Base-by-base conservation (phyloP, 2,113 vertebrate species). In the Gallinago undulata region DNA sequence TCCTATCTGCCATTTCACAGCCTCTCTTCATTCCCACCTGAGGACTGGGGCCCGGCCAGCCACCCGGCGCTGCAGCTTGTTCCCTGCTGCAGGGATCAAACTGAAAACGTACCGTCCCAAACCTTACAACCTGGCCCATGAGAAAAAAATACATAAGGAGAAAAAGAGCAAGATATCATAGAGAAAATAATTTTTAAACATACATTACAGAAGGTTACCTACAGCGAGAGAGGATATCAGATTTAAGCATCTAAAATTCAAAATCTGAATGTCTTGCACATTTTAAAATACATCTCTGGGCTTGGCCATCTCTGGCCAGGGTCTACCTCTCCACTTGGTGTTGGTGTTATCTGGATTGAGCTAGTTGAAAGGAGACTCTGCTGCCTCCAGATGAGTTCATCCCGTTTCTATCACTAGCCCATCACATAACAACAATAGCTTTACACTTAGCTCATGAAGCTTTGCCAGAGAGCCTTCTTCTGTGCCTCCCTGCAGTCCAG, bases 361-460 rank as follows among this genome's bases (percentile, higher is more conserved):
- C 56, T 45, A 78, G 68, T 47, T 86, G 76, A 90, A 91, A 93
- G 90, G 45, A 90, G 55, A 85, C 90, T 80, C 82, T 70, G 41
- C 59, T 91, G 67, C 51, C 63, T 93, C 78, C 48, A 81, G 78
- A 91, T 0, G 0, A 87, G 48, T 85, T 91, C 63, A 84, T 78
- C 33, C 91, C 64, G 70, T 89, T 94, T 56, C 87, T 89, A 39
- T 64, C 66, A 48, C 87, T 64, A 91, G 37, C 51, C 59, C 77
- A 81, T 81, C 68, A 55, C 51, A 31, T 87, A 94, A 90, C 60
- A 90, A 77, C 66, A 92, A 78, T 63, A 93, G 87, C 69, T 95
- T 89, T 51, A 72, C 86, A 78, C 87, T 94, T 87, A 89, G 89
- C 80, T 96, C 76, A 89, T 55, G 64, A 75, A 92, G 56, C 78